These are phyloP conservation scores for Scyliorhinus canicula DNA, from an alignment of 2,797 vertebrate genomes.

Conservation along the genomic window DNA sequence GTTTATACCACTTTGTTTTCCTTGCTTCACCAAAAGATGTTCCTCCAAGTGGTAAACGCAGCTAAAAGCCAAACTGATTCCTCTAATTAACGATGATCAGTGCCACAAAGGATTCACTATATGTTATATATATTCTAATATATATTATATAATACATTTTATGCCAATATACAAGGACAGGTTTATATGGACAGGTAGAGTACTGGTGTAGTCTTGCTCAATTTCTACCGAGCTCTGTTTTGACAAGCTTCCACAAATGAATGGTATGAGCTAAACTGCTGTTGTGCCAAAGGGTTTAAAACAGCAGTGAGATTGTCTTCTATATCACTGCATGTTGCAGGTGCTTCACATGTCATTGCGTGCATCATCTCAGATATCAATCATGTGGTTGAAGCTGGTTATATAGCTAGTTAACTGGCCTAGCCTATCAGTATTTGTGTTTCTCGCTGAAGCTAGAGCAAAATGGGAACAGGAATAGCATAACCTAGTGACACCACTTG, in stretches of 20 bases:
- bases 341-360: constrained; percentile 51
- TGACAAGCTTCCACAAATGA: neutral
- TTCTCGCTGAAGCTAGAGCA: neutral
- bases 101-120: too few species aligned
- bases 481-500: constrained; percentile 1
- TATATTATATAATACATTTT: neutral
- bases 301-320: neutral
- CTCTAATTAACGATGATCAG: too few species aligned
- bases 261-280: neutral
- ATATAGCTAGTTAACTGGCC: neutral
- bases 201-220: neutral
- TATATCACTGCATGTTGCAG: neutral
- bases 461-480: constrained; percentile 7
- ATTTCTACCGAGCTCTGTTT: neutral
- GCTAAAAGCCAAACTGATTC: neutral
- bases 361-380: constrained; percentile 28
- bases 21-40: neutral
- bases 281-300: neutral
- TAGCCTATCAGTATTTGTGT: too few species aligned
- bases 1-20: neutral
- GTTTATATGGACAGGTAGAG: too few species aligned
- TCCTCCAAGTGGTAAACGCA: neutral
- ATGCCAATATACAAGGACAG: neutral
- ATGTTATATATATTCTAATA: too few species aligned
- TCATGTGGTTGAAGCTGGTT: neutral